Conservation (phyloP, 2,113 vertebrate genomes). For the Oxyura jamaicensis region DNA sequence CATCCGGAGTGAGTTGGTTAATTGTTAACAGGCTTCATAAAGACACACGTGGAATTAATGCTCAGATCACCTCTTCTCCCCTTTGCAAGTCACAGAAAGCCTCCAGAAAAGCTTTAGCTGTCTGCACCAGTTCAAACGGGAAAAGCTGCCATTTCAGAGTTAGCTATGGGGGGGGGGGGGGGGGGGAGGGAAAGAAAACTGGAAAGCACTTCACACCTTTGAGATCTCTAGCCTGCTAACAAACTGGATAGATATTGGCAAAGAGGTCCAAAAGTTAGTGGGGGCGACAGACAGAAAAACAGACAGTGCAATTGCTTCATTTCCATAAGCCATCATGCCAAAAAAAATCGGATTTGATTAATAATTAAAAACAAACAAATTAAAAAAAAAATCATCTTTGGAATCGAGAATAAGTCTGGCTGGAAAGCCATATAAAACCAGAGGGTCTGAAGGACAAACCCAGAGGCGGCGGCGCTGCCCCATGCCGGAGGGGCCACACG, state of each 20-base stretch:
- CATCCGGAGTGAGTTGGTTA: background rate
- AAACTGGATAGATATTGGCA: slow-evolving; percentile 40
- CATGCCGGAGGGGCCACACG: background rate
- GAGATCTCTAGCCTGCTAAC: slow-evolving; percentile 30
- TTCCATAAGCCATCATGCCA: background rate
- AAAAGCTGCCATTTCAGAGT: background rate
- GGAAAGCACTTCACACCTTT: slow-evolving; percentile 39
- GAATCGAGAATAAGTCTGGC: background rate
- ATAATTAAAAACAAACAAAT: slow-evolving; percentile 14
- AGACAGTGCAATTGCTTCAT: slow-evolving; percentile 41
- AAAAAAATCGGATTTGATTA: slow-evolving; percentile 23
- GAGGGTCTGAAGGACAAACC: background rate
- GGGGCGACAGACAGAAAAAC: slow-evolving; percentile 52
- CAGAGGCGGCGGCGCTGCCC: background rate
- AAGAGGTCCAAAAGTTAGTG: slow-evolving; percentile 48
- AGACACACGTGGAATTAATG: background rate
- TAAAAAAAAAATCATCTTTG: background rate
- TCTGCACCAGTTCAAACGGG: background rate
- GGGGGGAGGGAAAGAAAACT: background rate
- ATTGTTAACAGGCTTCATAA: slow-evolving; percentile 31
- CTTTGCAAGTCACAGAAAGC: background rate
- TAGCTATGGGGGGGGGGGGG: background rate
- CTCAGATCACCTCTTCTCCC: slow-evolving; percentile 33
- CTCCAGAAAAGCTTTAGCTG: background rate
- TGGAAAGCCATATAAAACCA: background rate